Base-by-base conservation (phyloP, 2,797 vertebrate genomes). In the Acipenser transmontanus region DNA sequence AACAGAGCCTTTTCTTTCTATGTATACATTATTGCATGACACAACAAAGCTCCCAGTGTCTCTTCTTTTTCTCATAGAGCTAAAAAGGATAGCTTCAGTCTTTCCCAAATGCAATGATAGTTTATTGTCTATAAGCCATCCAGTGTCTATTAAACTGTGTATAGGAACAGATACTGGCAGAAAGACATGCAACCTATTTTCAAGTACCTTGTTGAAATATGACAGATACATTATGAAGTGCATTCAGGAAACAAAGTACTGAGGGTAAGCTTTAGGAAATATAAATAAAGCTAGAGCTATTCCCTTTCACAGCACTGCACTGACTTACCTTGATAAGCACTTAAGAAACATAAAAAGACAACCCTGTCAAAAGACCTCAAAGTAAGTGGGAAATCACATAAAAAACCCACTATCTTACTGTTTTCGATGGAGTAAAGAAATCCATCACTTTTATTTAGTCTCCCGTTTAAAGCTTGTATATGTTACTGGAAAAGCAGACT, bases 371-470 rank as follows among this genome's bases (percentile, higher is more conserved):
- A 61, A 61, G 17, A 7, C 20, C 34, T 11, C 14, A 61, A 8
- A 13, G 13, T 47, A 7, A 61, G 60, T 61, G 60, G 17, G 60
- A 61, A 47, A n/a, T 47, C 7, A 7, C 3, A 7, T 20, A 34
- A 61, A 6, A 61, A 17, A 17, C 14, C 7, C 17, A 3, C 11
- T 9, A 34, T 61, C 11, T 9, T 11, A 8, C 11, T 61, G 60
- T 61, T 47, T 20, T 61, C 14, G 9, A 34, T 3, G 7, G 17
- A 17, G 11, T 61, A 47, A 47, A 61, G 60, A 61, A 2, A 61
- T 61, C 20, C 60, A 47, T 61, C 60, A 61, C 9, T 20, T 61
- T 61, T 61, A 61, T 61, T 61, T 61, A 61, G 60, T 61, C 60
- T 61, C 7, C 34, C 2, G 6, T 20, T 34, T 34, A 34, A n/a